A percentile compares a stretch with the other conserved stretches of the same genome.
Evolutionary conservation across 2,113 vertebrate species (phyloP).

Genomic region (Lanius collurio): DNA sequence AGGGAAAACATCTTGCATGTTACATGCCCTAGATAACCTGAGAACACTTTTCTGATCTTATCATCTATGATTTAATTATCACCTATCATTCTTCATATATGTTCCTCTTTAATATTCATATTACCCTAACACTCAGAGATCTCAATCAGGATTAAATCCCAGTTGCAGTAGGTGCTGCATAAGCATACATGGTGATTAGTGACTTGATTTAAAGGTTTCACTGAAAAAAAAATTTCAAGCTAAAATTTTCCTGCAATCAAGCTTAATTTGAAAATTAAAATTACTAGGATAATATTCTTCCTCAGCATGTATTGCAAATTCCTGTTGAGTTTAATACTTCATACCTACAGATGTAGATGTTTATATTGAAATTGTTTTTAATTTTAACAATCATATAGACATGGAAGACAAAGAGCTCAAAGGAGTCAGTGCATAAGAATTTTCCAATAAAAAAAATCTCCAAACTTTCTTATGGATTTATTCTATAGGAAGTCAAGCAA

Average conservation of each 20-base stretch:
- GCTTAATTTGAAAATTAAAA: constrained; percentile 4
- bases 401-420: not conserved
- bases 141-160: constrained; percentile 9
- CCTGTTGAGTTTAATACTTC: not conserved
- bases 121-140: constrained; percentile 11
- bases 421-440: not conserved
- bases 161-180: constrained; percentile 27
- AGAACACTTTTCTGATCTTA: constrained; percentile 57
- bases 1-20: constrained; percentile 60
- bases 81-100: constrained; percentile 50
- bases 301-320: not conserved
- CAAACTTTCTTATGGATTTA: not conserved
- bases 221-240: not conserved
- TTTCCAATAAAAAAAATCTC: fast-evolving
- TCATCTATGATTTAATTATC: constrained; percentile 56
- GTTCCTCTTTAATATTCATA: constrained; percentile 61
- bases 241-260: not conserved
- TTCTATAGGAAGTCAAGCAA: not conserved
- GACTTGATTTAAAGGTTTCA: not conserved
- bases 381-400: not conserved
- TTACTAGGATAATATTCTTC: not conserved
- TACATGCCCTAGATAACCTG: constrained; percentile 60
- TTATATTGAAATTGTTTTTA: not conserved
- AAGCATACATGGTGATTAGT: not conserved
- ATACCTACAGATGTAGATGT: not conserved